A percentile compares a stretch with the other conserved stretches of the same genome.
These are phyloP conservation scores for Chymomyza costata DNA, from an alignment of 1,140 invertebrate genomes.

Conservation along the genomic window DNA sequence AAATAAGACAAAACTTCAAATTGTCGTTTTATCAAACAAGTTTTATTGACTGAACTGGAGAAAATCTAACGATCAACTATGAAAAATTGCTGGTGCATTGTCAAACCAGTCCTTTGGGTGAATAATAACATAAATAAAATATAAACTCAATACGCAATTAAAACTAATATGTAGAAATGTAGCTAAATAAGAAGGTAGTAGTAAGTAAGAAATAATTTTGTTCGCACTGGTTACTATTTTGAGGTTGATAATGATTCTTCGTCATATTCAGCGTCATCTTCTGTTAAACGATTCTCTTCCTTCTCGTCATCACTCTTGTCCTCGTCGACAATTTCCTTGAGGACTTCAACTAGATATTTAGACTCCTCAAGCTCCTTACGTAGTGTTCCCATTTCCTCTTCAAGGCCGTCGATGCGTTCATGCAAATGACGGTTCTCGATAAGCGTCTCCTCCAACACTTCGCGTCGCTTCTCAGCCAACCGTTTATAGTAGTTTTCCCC, in stretches of 20 bases:
- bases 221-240: background rate
- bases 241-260: constrained; percentile 22
- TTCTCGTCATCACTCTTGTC: constrained; percentile 43
- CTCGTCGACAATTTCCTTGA: constrained; percentile 77
- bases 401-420: constrained; percentile 76
- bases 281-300: constrained; percentile 6
- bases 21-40: constrained; percentile 33
- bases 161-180: constrained; percentile 19
- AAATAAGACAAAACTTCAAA: constrained; percentile 22
- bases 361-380: constrained; percentile 80
- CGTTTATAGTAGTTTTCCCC: constrained; percentile 81
- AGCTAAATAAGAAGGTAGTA: no score
- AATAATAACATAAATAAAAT: constrained; percentile 1
- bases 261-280: constrained; percentile 5
- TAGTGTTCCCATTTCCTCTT: constrained; percentile 79
- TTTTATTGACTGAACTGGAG: constrained; percentile 51
- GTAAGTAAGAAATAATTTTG: no score
- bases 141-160: constrained; percentile 1
- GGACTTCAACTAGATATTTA: constrained; percentile 78
- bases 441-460: constrained; percentile 78
- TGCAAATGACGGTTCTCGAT: constrained; percentile 78
- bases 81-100: constrained; percentile 51
- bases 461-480: constrained; percentile 79
- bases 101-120: constrained; percentile 45
- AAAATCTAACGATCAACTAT: constrained; percentile 40